phyloP scores from a whole-genome alignment of 37 sponge, comb jelly and placozoan genomes.

The Geodia barretti region DNA sequence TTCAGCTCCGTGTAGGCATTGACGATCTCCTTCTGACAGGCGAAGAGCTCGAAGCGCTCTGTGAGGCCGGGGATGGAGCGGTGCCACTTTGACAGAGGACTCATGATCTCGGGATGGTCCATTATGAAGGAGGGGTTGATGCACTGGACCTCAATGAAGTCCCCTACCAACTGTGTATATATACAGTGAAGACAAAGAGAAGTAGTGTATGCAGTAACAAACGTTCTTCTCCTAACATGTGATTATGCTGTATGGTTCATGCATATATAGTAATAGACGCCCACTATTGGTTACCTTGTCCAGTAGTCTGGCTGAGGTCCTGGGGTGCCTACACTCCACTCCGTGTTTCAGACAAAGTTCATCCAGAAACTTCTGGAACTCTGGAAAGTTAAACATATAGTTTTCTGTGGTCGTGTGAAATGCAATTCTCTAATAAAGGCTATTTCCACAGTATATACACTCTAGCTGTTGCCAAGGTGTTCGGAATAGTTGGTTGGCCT shows the following conservation, averaged over 20 bases:
- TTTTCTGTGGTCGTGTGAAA: too few relatives aligned
- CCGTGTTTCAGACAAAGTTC: constrained; percentile 82
- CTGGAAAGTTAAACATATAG: constrained; percentile 22
- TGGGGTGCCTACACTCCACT: constrained; percentile 89
- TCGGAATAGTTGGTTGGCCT: too few relatives aligned
- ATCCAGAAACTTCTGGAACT: constrained; percentile 78
- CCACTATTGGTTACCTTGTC: constrained; percentile 85
- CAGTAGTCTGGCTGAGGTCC: constrained; percentile 88
- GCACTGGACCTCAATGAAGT: constrained; percentile 92
- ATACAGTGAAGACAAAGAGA: not conserved
- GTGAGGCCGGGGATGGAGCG: constrained; percentile 88
- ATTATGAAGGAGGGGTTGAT: constrained; percentile 96
- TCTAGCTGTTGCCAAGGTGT: too few relatives aligned
- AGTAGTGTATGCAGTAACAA: not conserved
- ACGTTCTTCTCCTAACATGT: not conserved
- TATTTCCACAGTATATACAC: too few relatives aligned
- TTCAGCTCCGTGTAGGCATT: constrained; percentile 99
- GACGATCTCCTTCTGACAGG: constrained; percentile 93
- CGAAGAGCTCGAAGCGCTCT: constrained; percentile 98
- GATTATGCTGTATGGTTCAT: not conserved
- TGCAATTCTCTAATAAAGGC: too few relatives aligned
- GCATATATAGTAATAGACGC: not conserved
- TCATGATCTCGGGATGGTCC: constrained; percentile 98
- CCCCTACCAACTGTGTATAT: constrained; percentile 88
- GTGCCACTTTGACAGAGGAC: constrained; percentile 99